Conservation (phyloP, 1,140 invertebrate species). For the Tetramorium simillimum region DNA sequence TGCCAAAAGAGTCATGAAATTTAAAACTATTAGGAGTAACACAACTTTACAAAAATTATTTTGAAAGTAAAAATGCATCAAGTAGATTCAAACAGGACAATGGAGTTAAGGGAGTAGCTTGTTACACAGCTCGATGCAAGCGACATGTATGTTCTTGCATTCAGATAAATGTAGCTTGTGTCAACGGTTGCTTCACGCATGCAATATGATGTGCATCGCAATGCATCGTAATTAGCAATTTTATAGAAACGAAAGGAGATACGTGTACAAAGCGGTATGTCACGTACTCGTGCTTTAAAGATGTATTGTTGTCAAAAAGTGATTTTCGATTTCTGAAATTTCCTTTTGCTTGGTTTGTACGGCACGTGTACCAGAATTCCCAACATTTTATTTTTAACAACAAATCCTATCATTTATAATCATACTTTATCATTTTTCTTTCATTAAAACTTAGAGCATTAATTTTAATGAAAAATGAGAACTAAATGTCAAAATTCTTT, state of each 20-base stretch:
- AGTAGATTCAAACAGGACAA: background rate
- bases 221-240: constrained; percentile 18
- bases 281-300: background rate
- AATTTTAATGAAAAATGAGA: background rate
- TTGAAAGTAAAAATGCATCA: background rate
- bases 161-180: background rate
- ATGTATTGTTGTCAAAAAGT: background rate
- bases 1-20: background rate
- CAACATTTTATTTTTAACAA: background rate
- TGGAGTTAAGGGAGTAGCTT: background rate
- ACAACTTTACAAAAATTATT: background rate
- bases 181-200: constrained; percentile 7
- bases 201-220: background rate
- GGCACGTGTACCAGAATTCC: background rate
- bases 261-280: background rate
- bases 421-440: background rate
- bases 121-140: background rate
- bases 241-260: constrained; percentile 17
- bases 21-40: background rate
- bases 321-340: background rate
- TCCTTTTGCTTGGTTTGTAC: background rate
- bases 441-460: background rate
- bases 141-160: background rate
- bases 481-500: background rate
- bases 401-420: background rate